Base-by-base conservation (phyloP, 2,888 invertebrate species). In the Watsonalla binaria region DNA sequence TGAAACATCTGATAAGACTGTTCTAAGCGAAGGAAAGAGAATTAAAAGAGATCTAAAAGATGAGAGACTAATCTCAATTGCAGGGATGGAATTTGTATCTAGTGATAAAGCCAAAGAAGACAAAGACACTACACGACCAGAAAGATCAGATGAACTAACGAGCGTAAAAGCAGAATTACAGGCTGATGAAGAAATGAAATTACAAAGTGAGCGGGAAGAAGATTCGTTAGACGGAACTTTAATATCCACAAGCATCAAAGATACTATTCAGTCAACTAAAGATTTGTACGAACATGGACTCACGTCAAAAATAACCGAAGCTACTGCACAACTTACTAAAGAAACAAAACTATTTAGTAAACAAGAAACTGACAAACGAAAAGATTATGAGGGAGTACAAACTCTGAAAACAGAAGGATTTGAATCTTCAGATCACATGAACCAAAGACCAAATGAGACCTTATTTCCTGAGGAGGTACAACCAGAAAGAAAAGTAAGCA, bases 1-100 rank as follows among this genome's bases (percentile, higher is more conserved):
- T 68, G 88, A 90, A 56, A 58, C 72, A 45, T 88, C 90, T 45
- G 90, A 90, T 50, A 86, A 84, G 69, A 90, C 89, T n/a, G 79
- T 90, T 8, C 59, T 89, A 0, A 86, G 84, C 73, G 88, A 89
- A 70, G 72, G 72, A 6, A 89, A 85, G 57, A 75, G 74, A 68
- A 47, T 59, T 9, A 86, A 83, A 68, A 72, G 76, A 49, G 83
- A 82, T 45, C 42, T 70, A 2, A 65, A 69, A 55, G 72, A 74
- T 24, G 63, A 68, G 56, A 64, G 59, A 54, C 24, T 46, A 5
- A 50, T 55, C 55, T 52, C 55, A 50, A 45, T 55, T 47, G 45
- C 35, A 45, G 46, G 56, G 48, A 53, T 60, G 51, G 52, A 53
- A 48, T 24, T 54, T 46, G 54, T 63, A 50, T 52, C 42, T 46